These are phyloP conservation scores for Leptonema lineaticorne DNA, from an alignment of 1,140 invertebrate genomes.

Conservation along the genomic window DNA sequence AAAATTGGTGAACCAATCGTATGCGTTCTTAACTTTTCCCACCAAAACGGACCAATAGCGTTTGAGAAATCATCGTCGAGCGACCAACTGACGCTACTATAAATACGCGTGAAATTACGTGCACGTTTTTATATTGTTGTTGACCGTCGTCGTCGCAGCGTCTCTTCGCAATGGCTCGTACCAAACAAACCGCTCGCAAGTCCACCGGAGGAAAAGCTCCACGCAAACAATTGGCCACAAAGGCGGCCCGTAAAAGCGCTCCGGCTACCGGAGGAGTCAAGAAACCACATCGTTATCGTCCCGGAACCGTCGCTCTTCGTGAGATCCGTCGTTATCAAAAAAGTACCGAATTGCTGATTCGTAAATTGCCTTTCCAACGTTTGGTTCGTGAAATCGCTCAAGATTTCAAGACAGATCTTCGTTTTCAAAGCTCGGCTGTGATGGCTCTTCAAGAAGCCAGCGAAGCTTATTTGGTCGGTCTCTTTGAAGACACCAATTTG, in stretches of 20 bases:
- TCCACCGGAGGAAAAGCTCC: too few relatives aligned
- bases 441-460: conserved; percentile 69
- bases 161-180: conserved; percentile 64
- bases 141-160: not conserved
- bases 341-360: conserved; percentile 75
- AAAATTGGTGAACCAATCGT: not conserved
- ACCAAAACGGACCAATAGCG: not conserved
- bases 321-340: conserved; percentile 87
- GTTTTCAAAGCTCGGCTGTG: conserved; percentile 74
- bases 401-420: conserved; percentile 81
- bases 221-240: too few relatives aligned
- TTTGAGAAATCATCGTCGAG: not conserved
- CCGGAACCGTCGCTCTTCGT: conserved; percentile 80
- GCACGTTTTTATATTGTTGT: not conserved
- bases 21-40: not conserved
- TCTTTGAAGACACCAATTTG: too few relatives aligned
- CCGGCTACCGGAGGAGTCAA: conserved; percentile 77
- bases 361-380: too few relatives aligned
- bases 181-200: conserved; percentile 90
- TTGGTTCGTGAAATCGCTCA: conserved; percentile 74
- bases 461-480: conserved; percentile 17
- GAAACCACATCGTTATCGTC: conserved; percentile 73
- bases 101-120: not conserved
- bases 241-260: too few relatives aligned
- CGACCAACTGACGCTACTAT: not conserved